These are phyloP conservation scores for Hipposideros larvatus DNA, from an alignment of 2,797 vertebrate genomes.

Conservation along the genomic window DNA sequence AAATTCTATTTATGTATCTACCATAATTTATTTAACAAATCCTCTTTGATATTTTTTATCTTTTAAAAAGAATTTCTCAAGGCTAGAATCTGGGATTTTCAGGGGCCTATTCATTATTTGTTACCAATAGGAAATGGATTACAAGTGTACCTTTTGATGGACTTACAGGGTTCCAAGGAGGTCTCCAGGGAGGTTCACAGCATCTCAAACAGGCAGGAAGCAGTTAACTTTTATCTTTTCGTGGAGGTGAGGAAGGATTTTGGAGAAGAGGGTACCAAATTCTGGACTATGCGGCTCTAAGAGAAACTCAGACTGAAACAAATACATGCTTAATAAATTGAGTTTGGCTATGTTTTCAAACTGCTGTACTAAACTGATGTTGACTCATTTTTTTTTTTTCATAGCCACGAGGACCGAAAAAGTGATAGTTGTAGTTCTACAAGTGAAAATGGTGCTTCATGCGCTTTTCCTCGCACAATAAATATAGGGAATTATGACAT, in stretches of 20 bases:
- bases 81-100: not conserved
- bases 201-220: not conserved
- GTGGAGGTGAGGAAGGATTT: not conserved
- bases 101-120: not conserved
- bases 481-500: not conserved
- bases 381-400: constrained; percentile 35
- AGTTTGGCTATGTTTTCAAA: not conserved
- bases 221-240: not conserved
- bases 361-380: not conserved
- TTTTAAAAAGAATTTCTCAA: not conserved
- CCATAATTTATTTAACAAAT: constrained; percentile 16
- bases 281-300: not conserved
- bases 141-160: not conserved
- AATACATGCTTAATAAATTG: not conserved
- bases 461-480: constrained; percentile 65
- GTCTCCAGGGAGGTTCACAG: not conserved
- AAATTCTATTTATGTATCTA: not conserved
- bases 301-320: constrained; percentile 3
- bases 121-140: not conserved
- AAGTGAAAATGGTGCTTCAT: constrained; percentile 50
- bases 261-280: not conserved
- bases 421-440: fast-evolving
- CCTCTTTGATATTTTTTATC: not conserved
- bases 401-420: not conserved
- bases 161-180: not conserved